phyloP scores from a whole-genome alignment of 2,113 vertebrate species.

The Petroica traversi region DNA sequence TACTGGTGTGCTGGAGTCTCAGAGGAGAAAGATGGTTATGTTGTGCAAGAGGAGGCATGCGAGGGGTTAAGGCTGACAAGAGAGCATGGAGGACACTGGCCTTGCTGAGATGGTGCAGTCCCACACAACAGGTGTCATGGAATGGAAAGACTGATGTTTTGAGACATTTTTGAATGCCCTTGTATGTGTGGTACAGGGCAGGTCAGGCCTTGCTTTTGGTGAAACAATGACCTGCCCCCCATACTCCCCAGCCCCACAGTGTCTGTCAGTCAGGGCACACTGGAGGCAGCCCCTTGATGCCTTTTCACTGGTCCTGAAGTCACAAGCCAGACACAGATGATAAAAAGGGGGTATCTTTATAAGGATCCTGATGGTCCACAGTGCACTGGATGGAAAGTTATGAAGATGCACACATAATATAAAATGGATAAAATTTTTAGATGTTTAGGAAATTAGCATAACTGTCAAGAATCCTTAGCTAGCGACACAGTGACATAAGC shows the following conservation, averaged over 20 bases:
- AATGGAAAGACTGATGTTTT: neutral
- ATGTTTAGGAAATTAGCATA: neutral
- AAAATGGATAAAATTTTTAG: neutral
- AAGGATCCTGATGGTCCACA: no score
- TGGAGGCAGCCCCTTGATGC: neutral
- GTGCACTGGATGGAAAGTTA: fast-evolving
- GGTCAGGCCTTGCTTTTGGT: neutral
- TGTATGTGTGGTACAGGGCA: fast-evolving
- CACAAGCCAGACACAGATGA: neutral
- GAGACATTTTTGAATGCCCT: neutral
- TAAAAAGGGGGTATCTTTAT: neutral
- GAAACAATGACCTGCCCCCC: neutral
- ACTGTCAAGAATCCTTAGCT: neutral
- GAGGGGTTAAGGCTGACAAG: neutral
- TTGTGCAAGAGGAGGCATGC: neutral
- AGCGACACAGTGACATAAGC: neutral
- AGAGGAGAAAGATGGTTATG: neutral
- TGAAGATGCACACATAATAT: fast-evolving
- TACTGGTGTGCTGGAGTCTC: neutral
- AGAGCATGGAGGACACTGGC: neutral
- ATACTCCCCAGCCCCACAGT: fast-evolving
- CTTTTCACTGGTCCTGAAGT: neutral
- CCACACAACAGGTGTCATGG: neutral
- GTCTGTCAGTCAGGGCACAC: neutral
- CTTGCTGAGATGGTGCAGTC: neutral